Evolutionary conservation across 2,113 vertebrate genomes (phyloP), one percentile per base, ranked within the genome.

Genomic region (Corythoichthys haematopterus): DNA sequence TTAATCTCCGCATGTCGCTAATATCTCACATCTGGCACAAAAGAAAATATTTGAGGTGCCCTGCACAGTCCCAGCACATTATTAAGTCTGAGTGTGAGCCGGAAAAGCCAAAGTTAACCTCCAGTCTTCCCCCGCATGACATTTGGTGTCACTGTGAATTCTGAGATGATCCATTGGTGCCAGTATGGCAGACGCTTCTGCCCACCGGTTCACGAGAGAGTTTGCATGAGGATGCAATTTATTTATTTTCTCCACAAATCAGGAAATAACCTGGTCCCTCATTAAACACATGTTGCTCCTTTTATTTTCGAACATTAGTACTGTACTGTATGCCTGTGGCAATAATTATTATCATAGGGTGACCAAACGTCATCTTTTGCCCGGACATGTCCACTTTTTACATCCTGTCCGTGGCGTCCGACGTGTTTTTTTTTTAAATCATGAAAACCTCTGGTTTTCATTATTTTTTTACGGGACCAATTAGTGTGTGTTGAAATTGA

Each of bases 51-150:
- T 72, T 78, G 60, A 73, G 75, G 69, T 76, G 73, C 76, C 80
- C 62, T 47, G 66, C 28, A 15, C 50, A 13, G 56, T 78, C 69
- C 67, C 71, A 59, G 7, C 68, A 80, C 66, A 77, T 81, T 69
- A 66, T 33, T 37, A 35, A 36, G 46, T 57, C 64, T 11, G 65
- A 61, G 40, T 68, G 66, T 75, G 73, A 80, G 78, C 69, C 67
- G 67, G 20, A 70, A 74, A 77, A 79, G 86, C 80, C 81, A 76
- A 43, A 68, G 71, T 65, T 83, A 65, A 75, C 66, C 46, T 76
- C 77, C 75, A 74, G 79, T 84, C 77, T 78, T 62, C 68, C 77
- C 64, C 35, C n/a, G 12, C 43, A 68, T 81, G 69, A 77, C 71
- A 50, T 67, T 46, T 57, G 36, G 58, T 72, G 65, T 50, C 69